A percentile compares a stretch with the other conserved stretches of the same genome.
phyloP scores from a whole-genome alignment of 2,888 invertebrate genomes.

The Physocephala rufipes region DNA sequence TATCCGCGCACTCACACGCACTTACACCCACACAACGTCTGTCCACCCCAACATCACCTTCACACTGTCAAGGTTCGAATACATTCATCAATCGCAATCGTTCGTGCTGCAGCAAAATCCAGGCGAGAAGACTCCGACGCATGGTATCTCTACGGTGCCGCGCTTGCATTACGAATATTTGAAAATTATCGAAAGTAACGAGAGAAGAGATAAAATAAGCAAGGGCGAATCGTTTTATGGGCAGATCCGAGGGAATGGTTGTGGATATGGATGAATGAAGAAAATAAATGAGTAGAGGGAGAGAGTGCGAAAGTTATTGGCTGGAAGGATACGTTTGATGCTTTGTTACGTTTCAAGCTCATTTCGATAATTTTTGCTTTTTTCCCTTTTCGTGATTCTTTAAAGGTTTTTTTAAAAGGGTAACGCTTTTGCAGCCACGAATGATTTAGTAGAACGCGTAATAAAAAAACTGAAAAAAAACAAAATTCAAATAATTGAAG shows the following conservation, averaged over 20 bases:
- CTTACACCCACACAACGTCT: not conserved
- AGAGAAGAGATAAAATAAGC: conserved; percentile 2
- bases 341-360: too few species aligned
- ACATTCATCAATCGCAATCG: conserved; percentile 26
- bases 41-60: not conserved
- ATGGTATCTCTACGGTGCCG: not conserved
- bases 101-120: not conserved
- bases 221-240: not conserved
- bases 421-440: conserved; percentile 6
- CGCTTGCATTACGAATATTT: not conserved
- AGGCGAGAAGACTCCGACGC: not conserved
- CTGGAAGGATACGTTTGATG: too few species aligned
- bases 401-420: too few species aligned
- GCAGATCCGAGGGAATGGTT: not conserved
- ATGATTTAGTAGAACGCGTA: conserved; percentile 27
- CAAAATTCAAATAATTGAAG: not conserved
- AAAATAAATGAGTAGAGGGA: not conserved
- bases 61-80: not conserved
- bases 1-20: not conserved
- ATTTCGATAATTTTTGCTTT: not conserved
- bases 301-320: not conserved
- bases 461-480: conserved; percentile 10
- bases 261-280: not conserved
- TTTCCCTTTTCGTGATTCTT: not conserved
- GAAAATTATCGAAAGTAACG: conserved; percentile 29